Base-by-base conservation (phyloP, 64 coral and sea anemone species). In the Anthopleura sola region DNA sequence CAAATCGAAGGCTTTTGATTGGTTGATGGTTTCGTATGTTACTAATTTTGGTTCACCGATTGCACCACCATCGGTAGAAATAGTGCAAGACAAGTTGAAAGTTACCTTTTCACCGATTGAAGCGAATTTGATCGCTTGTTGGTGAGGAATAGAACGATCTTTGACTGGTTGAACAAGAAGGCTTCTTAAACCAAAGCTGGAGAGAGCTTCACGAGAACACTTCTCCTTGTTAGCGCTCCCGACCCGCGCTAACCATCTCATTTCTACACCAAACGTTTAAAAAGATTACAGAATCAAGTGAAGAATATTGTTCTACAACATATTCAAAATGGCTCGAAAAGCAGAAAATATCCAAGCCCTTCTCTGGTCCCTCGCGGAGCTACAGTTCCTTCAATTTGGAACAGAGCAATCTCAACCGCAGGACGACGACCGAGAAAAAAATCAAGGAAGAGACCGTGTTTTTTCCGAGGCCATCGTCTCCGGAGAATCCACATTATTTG, bases 21-120 rank as follows among this genome's bases (percentile, higher is more conserved):
- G 75, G 75, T 48, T 48, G 36, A 2, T 79, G 19, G 17, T 79
- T 38, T 44, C 44, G 76, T 23, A 18, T 46, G 76, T 28, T 79
- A 44, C 76, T 79, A 79, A 24, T 79, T 90, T 90, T 90, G 82
- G 80, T 31, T 31, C 20, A 34, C 26, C 32, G 28, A 90, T 90
- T 90, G 88, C 88, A 90, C 88, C 88, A 90, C 88, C 88, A 90
- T 28, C 4, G 16, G 15, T 49, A 51, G 49, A 90, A 90, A 90
- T 84, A 90, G 17, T 90, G 88, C 88, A 90, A 90, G 31, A 47
- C n/a, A 11, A 13, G 33, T 10, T 29, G 24, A 31, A 37, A 21
- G 15, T 76, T 77, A 54, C 80, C 75, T 53, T 37, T 83, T 71
- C 49, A 69, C 24, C 50, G 26, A 23, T 36, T 19, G 23, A 44